Evolutionary conservation across 2,797 vertebrate genomes (phyloP).

Genomic region (Apodemus agrarius): DNA sequence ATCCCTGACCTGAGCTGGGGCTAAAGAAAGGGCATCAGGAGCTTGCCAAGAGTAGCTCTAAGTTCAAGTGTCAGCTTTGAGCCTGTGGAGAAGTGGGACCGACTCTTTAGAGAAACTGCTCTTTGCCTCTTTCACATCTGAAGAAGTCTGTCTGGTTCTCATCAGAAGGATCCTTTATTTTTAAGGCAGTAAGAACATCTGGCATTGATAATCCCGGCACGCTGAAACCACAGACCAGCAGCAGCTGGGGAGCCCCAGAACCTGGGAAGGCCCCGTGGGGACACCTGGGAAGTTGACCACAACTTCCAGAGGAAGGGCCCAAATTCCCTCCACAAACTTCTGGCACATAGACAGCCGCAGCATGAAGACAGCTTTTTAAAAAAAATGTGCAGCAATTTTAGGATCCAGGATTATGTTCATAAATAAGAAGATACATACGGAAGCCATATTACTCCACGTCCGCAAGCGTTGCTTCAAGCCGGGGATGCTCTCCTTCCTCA

Average conservation of each 20-base stretch:
- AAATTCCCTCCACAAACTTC: neutral
- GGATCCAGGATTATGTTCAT: neutral
- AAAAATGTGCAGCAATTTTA: neutral
- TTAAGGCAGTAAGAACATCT: neutral
- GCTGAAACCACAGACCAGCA: neutral
- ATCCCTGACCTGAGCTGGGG: neutral
- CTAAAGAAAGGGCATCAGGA: neutral
- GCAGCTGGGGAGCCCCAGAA: neutral
- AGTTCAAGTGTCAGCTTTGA: neutral
- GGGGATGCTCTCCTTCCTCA: neutral
- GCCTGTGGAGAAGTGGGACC: neutral
- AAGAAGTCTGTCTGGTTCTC: neutral
- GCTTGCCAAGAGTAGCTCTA: neutral
- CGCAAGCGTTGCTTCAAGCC: neutral
- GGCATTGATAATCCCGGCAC: neutral
- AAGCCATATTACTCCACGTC: neutral
- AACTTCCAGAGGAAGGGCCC: neutral
- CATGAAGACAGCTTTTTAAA: neutral
- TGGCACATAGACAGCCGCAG: neutral
- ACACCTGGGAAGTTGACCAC: neutral
- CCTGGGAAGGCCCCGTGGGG: fast-evolving
- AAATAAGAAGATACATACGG: neutral
- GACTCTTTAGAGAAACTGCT: neutral
- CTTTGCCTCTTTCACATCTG: neutral
- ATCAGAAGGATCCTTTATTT: conserved; percentile 28